Percentiles rank a stretch among this genome's conserved stretches.
Evolutionary conservation across 2,797 vertebrate genomes (phyloP).

Genomic region (Balearica regulorum): DNA sequence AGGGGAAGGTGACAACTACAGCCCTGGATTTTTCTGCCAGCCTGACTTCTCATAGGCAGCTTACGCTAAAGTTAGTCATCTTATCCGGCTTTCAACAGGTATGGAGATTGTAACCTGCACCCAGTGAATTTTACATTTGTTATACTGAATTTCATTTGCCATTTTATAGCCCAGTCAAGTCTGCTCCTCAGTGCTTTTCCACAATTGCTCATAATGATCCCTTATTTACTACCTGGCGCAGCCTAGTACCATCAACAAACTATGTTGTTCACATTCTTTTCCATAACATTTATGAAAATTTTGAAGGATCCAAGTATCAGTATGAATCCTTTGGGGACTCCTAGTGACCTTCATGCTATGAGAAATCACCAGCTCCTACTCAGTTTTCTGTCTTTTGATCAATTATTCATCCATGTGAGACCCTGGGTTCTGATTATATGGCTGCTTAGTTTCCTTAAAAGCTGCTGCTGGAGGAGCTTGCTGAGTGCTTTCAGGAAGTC

Average conservation of each 20-base stretch:
- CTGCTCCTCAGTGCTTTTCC: neutral
- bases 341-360: neutral
- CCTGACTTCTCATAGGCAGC: neutral
- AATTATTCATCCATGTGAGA: neutral
- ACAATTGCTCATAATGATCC: neutral
- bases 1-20: neutral
- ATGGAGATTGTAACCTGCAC: neutral
- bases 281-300: neutral
- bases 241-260: neutral
- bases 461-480: neutral
- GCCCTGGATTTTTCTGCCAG: neutral
- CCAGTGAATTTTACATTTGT: neutral
- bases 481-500: neutral
- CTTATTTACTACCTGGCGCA: neutral
- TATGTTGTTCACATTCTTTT: neutral
- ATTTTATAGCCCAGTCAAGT: neutral
- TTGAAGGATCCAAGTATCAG: neutral
- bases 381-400: neutral
- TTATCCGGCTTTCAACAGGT: neutral
- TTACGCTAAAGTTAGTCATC: neutral
- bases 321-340: neutral
- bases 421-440: neutral
- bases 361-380: neutral
- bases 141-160: neutral
- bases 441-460: neutral